Evolutionary conservation across 92 coral and sea anemone genomes (phyloP), one percentile per base, ranked within the genome.

Genomic region (Umimayanthus chanpuru): DNA sequence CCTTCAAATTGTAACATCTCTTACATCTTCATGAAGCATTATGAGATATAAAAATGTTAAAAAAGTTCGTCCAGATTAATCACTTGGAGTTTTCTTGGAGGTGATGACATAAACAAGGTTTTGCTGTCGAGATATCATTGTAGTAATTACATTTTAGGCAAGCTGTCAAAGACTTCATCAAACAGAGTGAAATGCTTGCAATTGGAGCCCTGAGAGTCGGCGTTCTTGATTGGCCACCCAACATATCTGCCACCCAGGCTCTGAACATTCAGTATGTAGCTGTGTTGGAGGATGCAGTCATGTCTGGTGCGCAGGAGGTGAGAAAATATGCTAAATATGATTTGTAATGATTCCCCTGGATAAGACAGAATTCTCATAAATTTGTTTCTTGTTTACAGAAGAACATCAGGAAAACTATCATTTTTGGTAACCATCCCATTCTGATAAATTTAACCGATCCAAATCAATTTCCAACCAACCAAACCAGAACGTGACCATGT

Each of bases 161-260:
- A 93, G 96, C 96, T 38, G 92, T 93, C 61, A 95, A 93, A 68
- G 96, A 93, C 58, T 92, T 95, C 39, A 81, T 95, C 65, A 91
- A 90, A 23, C 94, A 95, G 79, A 85, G 92, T 74, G 81, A 89
- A 70, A 91, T 90, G 16, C 88, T 95, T 39, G 89, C 94, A 38
- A 91, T 88, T 71, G 93, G 98, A 75, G 98, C 91, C 36, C 84
- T 95, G 38, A 87, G 92, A 71, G 94, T 95, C 14, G 98, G 96
- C 39, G 91, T 92, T 55, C 89, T 95, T 58, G 93, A 92, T 44
- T 95, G 98, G 98, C 98, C 98, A 6, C 90, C 95, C 39, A 88
- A 85, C 5, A 83, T 95, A 15, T 86, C 98, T 14, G 92, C 98
- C 7, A 64, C 91, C 38, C 93, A 86, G 41, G 88, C 91, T 15